A percentile compares a stretch with the other conserved stretches of the same genome.
These are phyloP conservation scores for Megalops cyprinoides DNA, from an alignment of 2,797 vertebrate species.

Conservation along the genomic window DNA sequence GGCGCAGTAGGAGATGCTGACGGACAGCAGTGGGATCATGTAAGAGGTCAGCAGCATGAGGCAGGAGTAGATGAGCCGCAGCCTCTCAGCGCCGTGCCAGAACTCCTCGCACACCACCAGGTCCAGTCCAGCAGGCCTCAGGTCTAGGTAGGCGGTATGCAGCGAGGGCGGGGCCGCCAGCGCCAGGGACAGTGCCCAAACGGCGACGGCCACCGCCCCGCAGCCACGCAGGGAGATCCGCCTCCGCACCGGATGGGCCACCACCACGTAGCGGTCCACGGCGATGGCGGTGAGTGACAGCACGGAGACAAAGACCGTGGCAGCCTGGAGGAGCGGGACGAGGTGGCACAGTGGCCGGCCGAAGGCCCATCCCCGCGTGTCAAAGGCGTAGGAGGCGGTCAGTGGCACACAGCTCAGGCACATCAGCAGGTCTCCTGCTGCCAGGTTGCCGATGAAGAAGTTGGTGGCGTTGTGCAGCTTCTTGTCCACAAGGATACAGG, in stretches of 20 bases:
- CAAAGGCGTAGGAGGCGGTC: constrained; percentile 78
- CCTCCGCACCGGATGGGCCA: constrained; percentile 74
- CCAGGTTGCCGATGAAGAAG: constrained; percentile 81
- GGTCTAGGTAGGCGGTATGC: constrained; percentile 72
- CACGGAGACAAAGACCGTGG: constrained; percentile 77
- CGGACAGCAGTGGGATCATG: constrained; percentile 76
- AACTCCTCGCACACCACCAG: constrained; percentile 80
- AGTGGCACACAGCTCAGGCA: constrained; percentile 78
- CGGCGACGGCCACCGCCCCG: constrained; percentile 61
- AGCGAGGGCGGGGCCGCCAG: constrained; percentile 72
- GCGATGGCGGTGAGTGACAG: constrained; percentile 81
- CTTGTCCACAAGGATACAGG: constrained; percentile 73
- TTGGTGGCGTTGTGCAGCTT: constrained; percentile 82
- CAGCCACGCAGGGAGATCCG: constrained; percentile 74
- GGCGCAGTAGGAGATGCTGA: constrained; percentile 77
- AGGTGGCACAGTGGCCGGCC: constrained; percentile 75
- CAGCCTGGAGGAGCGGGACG: constrained; percentile 74
- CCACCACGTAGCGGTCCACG: constrained; percentile 79
- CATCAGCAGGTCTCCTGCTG: constrained; percentile 79
- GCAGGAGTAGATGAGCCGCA: constrained; percentile 75
- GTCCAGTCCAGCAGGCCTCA: constrained; percentile 69
- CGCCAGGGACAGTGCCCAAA: constrained; percentile 74
- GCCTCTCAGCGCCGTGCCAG: constrained; percentile 68
- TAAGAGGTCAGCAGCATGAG: constrained; percentile 70
- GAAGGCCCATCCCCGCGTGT: constrained; percentile 75